phyloP scores from a whole-genome alignment of 2,113 vertebrate genomes.

The Aythya baeri region DNA sequence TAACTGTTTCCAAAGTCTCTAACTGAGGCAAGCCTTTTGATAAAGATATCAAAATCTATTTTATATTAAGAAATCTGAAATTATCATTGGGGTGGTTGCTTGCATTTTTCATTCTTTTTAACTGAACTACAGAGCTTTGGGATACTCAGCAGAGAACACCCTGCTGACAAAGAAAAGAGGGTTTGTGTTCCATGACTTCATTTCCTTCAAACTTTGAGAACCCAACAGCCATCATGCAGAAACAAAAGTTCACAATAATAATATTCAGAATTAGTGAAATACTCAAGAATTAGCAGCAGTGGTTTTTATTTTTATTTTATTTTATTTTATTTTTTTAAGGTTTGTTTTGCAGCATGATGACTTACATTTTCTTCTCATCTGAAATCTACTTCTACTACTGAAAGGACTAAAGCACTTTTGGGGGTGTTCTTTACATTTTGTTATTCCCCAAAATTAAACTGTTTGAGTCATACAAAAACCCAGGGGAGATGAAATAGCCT shows the following conservation, averaged over 20 bases:
- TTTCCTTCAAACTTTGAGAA: not conserved
- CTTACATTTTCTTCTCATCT: not conserved
- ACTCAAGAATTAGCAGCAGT: not conserved
- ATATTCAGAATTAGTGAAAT: not conserved
- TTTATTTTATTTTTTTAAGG: too few species aligned
- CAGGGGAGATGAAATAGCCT: not conserved
- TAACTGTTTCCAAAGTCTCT: not conserved
- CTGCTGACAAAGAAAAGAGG: not conserved
- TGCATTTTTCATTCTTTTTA: not conserved
- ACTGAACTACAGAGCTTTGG: not conserved
- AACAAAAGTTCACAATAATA: not conserved
- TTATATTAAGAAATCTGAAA: not conserved
- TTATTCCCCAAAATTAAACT: not conserved
- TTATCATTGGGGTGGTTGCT: not conserved
- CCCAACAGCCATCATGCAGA: not conserved
- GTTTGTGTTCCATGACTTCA: not conserved
- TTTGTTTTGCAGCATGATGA: not conserved
- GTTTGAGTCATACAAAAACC: not conserved
- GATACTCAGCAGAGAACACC: accelerated
- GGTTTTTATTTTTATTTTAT: not conserved
- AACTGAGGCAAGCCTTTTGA: not conserved
- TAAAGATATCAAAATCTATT: not conserved
- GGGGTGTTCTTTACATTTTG: not conserved
- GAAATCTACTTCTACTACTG: not conserved
- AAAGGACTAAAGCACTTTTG: not conserved